phyloP scores from a whole-genome alignment of 1,140 invertebrate genomes.

The Steinernema khuongi region DNA sequence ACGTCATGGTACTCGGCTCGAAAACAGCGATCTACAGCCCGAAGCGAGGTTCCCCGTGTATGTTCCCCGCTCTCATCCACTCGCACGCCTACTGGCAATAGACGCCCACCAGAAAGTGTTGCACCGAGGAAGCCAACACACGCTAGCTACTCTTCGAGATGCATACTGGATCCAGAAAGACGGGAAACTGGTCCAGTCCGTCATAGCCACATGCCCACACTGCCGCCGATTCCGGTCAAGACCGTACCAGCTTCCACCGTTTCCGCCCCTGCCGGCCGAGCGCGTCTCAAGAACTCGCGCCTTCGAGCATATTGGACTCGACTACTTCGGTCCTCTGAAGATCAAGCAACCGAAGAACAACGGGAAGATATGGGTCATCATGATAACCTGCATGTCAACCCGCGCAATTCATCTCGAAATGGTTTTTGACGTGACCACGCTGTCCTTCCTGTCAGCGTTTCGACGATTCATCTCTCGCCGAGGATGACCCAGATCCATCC shows the following conservation, averaged over 20 bases:
- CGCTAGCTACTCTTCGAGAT: conserved; percentile 8
- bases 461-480: conserved; percentile 21
- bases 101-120: neutral
- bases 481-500: neutral
- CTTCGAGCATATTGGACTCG: conserved; percentile 17
- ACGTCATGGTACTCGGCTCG: too few relatives aligned
- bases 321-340: conserved; percentile 25
- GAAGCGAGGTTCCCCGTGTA: neutral
- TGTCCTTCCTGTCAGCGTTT: neutral
- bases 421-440: neutral
- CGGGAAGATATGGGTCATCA: conserved; percentile 15
- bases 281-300: neutral
- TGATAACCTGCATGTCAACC: conserved; percentile 18
- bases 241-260: conserved; percentile 4
- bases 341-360: neutral
- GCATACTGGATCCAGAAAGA: conserved; percentile 23
- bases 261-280: neutral
- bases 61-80: neutral
- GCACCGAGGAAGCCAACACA: neutral
- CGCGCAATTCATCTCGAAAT: conserved; percentile 22
- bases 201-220: neutral
- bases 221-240: neutral
- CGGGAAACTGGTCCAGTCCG: neutral
- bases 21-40: too few relatives aligned
- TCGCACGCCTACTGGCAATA: neutral